Evolutionary conservation across 2,888 invertebrate species (phyloP), one percentile per base, ranked within the genome.

Genomic region (Acholoe squamosa): DNA sequence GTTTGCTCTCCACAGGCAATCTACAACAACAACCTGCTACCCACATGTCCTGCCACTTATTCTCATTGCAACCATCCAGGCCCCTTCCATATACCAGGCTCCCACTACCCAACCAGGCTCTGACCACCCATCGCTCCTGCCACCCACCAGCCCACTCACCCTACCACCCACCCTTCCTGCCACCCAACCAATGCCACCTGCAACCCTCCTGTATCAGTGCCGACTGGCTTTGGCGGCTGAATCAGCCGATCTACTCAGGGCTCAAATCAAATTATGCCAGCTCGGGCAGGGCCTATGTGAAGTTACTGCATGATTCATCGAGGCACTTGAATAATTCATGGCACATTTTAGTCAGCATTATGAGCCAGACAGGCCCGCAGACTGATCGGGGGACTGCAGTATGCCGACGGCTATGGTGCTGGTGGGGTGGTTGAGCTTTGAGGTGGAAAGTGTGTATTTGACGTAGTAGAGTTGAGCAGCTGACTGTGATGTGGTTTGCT

Each of bases 221-320:
- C 76, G 76, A 25, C 76, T 25, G 76, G 76, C 76, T 76, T 25
- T 76, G 71, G 28, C 31, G 71, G 43, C 80, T 43, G 34, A 16
- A 16, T 80, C 80, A n/a, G 80, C 80, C 80, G 80, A 33, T 19
- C 80, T 25, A 43, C 80, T 80, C 80, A 43, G 22, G 80, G 28
- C 31, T 43, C 33, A 80, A 80, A 80, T 80, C 80, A 80, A 80
- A 80, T 80, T 80, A 80, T 43, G 80, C 34, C 80, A 14, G 43
- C 34, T 80, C 19, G 31, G 76, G 80, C 80, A 16, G 22, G 43
- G 43, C 76, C 76, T 31, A 80, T 80, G 80, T 80, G 80, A 80
- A 76, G 80, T 80, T 80, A 43, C 80, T 86, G 52, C 86, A 86
- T 86, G 86, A 86, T 86, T 86, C 86, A 86, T 86, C 86, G 86